Evolutionary conservation across 1,140 invertebrate genomes (phyloP).

Genomic region (Drosophila auraria): DNA sequence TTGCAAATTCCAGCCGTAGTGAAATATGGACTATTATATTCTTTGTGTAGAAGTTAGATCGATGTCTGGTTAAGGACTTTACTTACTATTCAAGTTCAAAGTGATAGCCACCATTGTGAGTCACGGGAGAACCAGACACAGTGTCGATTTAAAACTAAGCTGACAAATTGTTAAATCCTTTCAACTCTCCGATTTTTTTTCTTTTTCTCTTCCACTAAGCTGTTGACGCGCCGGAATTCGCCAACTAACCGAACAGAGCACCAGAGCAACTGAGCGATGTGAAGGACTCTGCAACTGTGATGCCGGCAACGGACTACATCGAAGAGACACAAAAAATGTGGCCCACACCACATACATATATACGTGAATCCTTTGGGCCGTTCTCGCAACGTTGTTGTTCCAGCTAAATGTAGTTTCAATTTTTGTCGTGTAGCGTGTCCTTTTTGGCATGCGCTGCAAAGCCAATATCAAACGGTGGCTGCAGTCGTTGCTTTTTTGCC

Average conservation of each 20-base stretch:
- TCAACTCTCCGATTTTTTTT: constrained; percentile 1
- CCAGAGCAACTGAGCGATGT: constrained; percentile 30
- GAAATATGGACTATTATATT: not conserved
- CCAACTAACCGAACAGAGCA: constrained; percentile 51
- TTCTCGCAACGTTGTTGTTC: constrained; percentile 20
- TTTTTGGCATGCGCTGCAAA: constrained; percentile 47
- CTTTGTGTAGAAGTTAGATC: not conserved
- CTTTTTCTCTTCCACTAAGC: constrained; percentile 6
- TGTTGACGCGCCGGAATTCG: constrained; percentile 65
- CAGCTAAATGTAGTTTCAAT: constrained; percentile 53
- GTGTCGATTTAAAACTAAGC: constrained; percentile 13
- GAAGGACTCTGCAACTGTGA: constrained; percentile 22
- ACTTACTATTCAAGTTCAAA: constrained; percentile 67
- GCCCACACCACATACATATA: constrained; percentile 30
- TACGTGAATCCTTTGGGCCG: constrained; percentile 9
- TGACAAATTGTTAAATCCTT: constrained; percentile 10
- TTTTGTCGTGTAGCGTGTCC: constrained; percentile 69
- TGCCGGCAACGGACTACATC: constrained; percentile 31
- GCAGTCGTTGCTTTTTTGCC: constrained; percentile 13
- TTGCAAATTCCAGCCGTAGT: not conserved
- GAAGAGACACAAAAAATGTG: constrained; percentile 39
- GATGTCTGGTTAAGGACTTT: constrained; percentile 10
- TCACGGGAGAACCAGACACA: constrained; percentile 14
- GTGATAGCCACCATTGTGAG: constrained; percentile 63
- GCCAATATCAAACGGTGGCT: constrained; percentile 35